These are phyloP conservation scores for Brachylomia viminalis DNA, from an alignment of 2,888 invertebrate species.

Conservation along the genomic window DNA sequence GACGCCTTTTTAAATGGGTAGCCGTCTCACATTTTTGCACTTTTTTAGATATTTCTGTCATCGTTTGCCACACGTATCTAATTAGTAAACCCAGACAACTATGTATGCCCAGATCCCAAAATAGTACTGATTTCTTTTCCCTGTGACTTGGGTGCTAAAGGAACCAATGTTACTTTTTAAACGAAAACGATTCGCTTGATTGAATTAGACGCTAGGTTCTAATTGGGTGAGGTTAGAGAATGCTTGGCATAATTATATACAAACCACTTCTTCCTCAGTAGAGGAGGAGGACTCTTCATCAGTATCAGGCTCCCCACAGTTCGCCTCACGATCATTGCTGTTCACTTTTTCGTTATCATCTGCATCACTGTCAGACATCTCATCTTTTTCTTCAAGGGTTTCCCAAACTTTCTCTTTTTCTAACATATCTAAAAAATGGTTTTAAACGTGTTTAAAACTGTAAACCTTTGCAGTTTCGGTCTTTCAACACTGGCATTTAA, in stretches of 20 bases:
- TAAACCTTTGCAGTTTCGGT: not conserved
- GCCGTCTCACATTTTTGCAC: not conserved
- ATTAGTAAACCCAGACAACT: not conserved
- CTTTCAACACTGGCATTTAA: not conserved
- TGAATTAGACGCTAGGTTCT: not conserved
- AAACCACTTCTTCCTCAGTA: slow-evolving; percentile 58
- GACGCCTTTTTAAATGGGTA: not conserved
- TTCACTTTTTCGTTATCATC: slow-evolving; percentile 65
- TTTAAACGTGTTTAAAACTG: not conserved
- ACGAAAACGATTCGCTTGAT: not conserved
- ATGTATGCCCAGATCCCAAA: not conserved
- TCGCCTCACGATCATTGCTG: slow-evolving; percentile 61
- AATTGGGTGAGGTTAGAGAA: not conserved
- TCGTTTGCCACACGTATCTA: not conserved
- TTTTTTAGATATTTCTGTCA: not conserved
- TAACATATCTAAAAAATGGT: slow-evolving; percentile 81
- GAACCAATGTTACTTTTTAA: not conserved
- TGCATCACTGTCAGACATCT: slow-evolving; percentile 76
- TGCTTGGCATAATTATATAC: slow-evolving; percentile 11
- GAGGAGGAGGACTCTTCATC: slow-evolving; percentile 50
- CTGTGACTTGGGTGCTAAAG: not conserved
- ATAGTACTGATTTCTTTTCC: not conserved
- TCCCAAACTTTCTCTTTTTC: slow-evolving; percentile 91
- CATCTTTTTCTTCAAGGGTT: slow-evolving; percentile 89
- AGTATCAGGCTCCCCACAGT: slow-evolving; percentile 49